These are phyloP conservation scores for Machimus atricapillus DNA, from an alignment of 2,888 invertebrate species.

Conservation along the genomic window DNA sequence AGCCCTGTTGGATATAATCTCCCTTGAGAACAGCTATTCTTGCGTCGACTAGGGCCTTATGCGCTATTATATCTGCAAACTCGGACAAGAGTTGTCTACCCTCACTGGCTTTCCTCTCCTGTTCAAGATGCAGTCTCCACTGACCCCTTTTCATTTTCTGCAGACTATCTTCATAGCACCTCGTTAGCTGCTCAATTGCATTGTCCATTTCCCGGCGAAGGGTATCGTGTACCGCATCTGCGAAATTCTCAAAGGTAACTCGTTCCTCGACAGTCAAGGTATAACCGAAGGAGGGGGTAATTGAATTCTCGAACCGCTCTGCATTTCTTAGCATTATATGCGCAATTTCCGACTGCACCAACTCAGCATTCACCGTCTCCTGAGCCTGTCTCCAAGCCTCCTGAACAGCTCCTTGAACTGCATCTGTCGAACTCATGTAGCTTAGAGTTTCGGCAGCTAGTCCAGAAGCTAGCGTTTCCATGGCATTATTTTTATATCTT, in stretches of 20 bases:
- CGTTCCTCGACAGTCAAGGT: constrained; percentile 73
- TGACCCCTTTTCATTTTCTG: constrained; percentile 65
- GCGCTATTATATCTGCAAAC: constrained; percentile 75
- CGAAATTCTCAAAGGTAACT: constrained; percentile 76
- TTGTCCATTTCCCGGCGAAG: constrained; percentile 76
- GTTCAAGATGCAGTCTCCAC: constrained; percentile 63
- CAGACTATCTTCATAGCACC: constrained; percentile 71
- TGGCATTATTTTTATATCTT: constrained; percentile 72
- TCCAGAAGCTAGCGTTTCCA: constrained; percentile 74
- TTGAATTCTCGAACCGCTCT: constrained; percentile 70
- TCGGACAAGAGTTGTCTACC: constrained; percentile 67
- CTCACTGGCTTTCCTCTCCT: constrained; percentile 63
- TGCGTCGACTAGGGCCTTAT: constrained; percentile 79
- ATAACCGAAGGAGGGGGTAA: constrained; percentile 67
- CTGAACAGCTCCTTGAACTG: constrained; percentile 73
- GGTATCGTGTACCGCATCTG: constrained; percentile 75
- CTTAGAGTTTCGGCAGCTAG: constrained; percentile 75
- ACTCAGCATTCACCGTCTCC: constrained; percentile 75
- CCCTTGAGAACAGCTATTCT: constrained; percentile 74
- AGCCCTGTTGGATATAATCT: constrained; percentile 57
- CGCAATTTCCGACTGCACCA: constrained; percentile 79
- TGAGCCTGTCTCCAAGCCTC: constrained; percentile 80
- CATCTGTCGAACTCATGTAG: constrained; percentile 64
- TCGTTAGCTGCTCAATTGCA: constrained; percentile 72
- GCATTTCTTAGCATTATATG: constrained; percentile 76